Conservation (phyloP, 2,888 invertebrate species). For the Acanthococcus lagerstroemiae region DNA sequence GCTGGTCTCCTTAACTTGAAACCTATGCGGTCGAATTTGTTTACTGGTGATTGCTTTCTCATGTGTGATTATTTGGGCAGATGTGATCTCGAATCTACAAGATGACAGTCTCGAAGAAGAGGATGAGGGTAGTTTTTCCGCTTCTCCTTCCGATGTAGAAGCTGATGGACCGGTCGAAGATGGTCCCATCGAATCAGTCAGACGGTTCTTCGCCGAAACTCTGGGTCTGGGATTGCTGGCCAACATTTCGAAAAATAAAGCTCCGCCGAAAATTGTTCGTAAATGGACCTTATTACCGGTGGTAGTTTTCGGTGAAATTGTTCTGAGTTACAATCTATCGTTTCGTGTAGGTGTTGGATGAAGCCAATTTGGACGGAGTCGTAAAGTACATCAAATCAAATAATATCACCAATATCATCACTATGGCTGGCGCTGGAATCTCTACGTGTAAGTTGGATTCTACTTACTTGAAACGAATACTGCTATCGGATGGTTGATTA, state of each 20-base stretch:
- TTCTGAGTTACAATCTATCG: background rate
- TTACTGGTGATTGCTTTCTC: too few species aligned
- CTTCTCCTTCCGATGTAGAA: constrained; percentile 18
- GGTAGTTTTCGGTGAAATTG: background rate
- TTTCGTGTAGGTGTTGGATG: constrained; percentile 7
- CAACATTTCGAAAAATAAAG: constrained; percentile 9
- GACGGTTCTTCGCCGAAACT: constrained; percentile 19
- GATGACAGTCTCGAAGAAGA: constrained; percentile 19
- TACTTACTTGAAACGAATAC: background rate
- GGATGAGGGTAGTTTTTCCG: constrained; percentile 22
- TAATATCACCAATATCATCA: constrained; percentile 51
- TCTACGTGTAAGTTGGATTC: constrained; percentile 86
- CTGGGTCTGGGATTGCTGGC: constrained; percentile 6
- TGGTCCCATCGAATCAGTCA: constrained; percentile 7
- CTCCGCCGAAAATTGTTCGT: constrained; percentile 12
- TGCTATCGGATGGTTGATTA: too few species aligned
- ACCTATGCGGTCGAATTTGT: too few species aligned
- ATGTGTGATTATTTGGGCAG: too few species aligned
- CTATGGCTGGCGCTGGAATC: constrained; percentile 92
- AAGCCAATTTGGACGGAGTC: constrained; percentile 22
- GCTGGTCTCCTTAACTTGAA: too few species aligned
- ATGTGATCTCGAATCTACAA: constrained; percentile 3
- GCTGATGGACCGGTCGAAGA: constrained; percentile 12
- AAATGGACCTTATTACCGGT: background rate
- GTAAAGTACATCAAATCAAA: constrained; percentile 19